A percentile compares a stretch with the other conserved stretches of the same genome.
phyloP scores from a whole-genome alignment of 92 coral and sea anemone species.

The Epizoanthus illoricatus region DNA sequence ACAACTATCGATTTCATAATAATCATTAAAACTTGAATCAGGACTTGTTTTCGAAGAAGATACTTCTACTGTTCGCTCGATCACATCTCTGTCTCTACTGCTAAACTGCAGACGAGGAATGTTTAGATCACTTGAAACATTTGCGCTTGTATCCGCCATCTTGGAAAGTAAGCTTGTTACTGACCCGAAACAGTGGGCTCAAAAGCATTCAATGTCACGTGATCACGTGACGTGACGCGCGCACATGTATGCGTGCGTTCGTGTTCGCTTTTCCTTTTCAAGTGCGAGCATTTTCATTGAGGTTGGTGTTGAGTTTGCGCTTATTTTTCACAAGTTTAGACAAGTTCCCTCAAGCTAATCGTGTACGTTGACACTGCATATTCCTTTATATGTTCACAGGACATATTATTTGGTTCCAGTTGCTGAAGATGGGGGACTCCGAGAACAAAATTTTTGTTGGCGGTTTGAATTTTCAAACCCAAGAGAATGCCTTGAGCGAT shows the following conservation, averaged over 20 bases:
- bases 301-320: too few species aligned
- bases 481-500: background rate
- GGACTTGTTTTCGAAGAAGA: constrained; percentile 34
- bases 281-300: too few species aligned
- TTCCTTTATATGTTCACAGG: background rate
- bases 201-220: background rate
- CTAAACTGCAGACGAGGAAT: constrained; percentile 57
- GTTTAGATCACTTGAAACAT: background rate
- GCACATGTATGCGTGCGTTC: too few species aligned
- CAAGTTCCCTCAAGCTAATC: too few species aligned
- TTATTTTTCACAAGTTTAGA: too few species aligned
- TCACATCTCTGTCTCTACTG: constrained; percentile 63
- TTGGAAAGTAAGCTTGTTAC: constrained; percentile 21
- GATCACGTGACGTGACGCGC: background rate
- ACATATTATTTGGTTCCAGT: background rate
- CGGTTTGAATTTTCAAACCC: background rate
- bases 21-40: constrained; percentile 45
- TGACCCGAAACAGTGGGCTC: background rate
- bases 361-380: too few species aligned
- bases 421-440: background rate
- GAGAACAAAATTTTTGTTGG: constrained; percentile 12
- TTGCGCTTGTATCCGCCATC: constrained; percentile 61
- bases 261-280: too few species aligned
- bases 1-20: constrained; percentile 78
- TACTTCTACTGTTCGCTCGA: constrained; percentile 62